phyloP scores from a whole-genome alignment of 2,888 invertebrate genomes.

The Oithona nana region DNA sequence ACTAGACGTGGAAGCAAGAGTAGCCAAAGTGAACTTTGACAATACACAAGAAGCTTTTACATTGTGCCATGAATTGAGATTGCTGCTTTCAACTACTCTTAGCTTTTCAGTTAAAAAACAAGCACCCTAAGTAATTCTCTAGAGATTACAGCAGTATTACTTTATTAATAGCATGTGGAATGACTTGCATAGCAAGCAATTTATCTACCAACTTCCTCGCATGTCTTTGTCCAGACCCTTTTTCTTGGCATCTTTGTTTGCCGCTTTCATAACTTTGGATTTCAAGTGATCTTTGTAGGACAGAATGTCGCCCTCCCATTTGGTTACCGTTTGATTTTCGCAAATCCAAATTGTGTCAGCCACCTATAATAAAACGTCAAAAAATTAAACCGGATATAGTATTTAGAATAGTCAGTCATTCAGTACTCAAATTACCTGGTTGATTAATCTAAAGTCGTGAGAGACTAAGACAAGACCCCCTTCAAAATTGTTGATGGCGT shows the following conservation, averaged over 20 bases:
- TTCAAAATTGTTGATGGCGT: slow-evolving; percentile 91
- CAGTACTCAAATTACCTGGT: slow-evolving; percentile 48
- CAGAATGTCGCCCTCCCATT: slow-evolving; percentile 91
- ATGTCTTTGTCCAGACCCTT: neutral
- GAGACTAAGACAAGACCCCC: slow-evolving; percentile 98
- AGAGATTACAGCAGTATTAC: too few species aligned
- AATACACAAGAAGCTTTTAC: too few species aligned
- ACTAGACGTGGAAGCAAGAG: too few species aligned
- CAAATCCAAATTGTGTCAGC: slow-evolving; percentile 99
- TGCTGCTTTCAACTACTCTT: too few species aligned
- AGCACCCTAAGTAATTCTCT: too few species aligned
- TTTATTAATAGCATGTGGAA: too few species aligned
- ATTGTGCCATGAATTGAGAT: too few species aligned
- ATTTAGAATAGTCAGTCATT: neutral
- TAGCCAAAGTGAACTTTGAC: too few species aligned
- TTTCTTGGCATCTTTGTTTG: slow-evolving; percentile 22
- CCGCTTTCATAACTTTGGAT: slow-evolving; percentile 59
- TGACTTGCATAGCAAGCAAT: neutral
- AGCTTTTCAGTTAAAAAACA: too few species aligned
- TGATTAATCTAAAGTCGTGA: slow-evolving; percentile 97
- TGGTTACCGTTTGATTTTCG: slow-evolving; percentile 81
- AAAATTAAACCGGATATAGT: too few species aligned
- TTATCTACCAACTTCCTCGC: neutral
- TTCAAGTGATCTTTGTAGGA: slow-evolving; percentile 88
- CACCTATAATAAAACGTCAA: too few species aligned